Evolutionary conservation across 2,797 vertebrate species (phyloP).

Genomic region (Orestias chungarensis): DNA sequence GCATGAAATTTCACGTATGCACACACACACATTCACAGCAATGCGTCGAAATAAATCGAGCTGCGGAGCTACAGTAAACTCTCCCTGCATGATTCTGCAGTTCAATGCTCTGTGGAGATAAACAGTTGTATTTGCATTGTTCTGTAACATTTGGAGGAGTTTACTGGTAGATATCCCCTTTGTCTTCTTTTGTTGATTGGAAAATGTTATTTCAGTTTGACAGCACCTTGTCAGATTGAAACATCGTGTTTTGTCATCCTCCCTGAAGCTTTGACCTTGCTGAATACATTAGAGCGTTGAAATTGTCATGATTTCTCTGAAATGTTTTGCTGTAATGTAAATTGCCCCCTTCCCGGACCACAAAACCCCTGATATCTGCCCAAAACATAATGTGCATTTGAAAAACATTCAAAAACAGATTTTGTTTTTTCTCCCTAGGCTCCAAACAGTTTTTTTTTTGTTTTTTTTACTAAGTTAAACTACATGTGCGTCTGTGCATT

Average conservation of each 20-base stretch:
- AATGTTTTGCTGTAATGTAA: background rate
- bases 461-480: slow-evolving; percentile 41
- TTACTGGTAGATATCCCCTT: slow-evolving; percentile 32
- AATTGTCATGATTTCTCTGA: slow-evolving; percentile 9
- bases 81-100: slow-evolving; percentile 38
- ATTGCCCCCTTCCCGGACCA: slow-evolving; percentile 4
- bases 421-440: background rate
- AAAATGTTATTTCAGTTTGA: background rate
- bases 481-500: slow-evolving; percentile 36
- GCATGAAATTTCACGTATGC: slow-evolving; percentile 39
- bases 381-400: slow-evolving; percentile 25
- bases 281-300: slow-evolving; percentile 31
- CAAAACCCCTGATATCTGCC: slow-evolving; percentile 1
- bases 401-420: slow-evolving; percentile 12
- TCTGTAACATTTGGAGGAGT: slow-evolving; percentile 50
- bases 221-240: background rate
- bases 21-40: slow-evolving; percentile 5
- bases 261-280: slow-evolving; percentile 27
- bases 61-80: slow-evolving; percentile 44
- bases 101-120: slow-evolving; percentile 42
- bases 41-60: slow-evolving; percentile 37
- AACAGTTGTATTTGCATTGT: slow-evolving; percentile 47
- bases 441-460: slow-evolving; percentile 12
- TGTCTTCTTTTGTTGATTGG: slow-evolving; percentile 45
- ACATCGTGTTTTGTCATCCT: background rate